Evolutionary conservation across 2,888 invertebrate genomes (phyloP), one percentile per base, ranked within the genome.

Genomic region (Phrixothrix hirtus): DNA sequence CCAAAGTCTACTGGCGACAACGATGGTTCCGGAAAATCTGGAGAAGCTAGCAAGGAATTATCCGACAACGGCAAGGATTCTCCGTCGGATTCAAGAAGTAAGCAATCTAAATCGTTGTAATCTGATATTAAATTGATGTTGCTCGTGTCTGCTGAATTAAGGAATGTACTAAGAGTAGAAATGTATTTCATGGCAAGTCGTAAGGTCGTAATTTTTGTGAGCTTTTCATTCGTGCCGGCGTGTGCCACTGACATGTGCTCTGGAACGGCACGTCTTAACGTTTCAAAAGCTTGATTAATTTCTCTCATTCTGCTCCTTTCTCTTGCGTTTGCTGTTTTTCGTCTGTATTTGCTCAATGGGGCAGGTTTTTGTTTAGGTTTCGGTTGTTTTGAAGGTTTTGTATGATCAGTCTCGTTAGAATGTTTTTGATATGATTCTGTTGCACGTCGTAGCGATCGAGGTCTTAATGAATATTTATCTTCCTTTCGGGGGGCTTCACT

Each of bases 151-250:
- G 62, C 35, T 1, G 51, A 46, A 37, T 39, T 69, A 53, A 89
- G 75, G 0, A 86, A 83, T 0, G 85, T 79, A n/a, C 84, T 85
- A 39, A 94, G 76, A 9, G 89, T 85, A 7, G 85, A 78, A 59
- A 94, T 94, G 71, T 94, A 94, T 68, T 88, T 86, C 88, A 94
- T 90, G 14, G 94, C 94, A 55, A 93, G 78, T 25, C 91, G 79
- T 35, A 94, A 76, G 0, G 93, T 93, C 2, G 93, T 92, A 63
- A 94, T 94, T 77, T 94, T 94, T 36, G 94, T 94, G 58, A 92
- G 78, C 73, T 91, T 91, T 71, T 91, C 90, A 71, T 86, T 85
- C 29, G 88, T 77, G 69, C 81, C 61, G 69, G 64, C 77, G 73
- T 71, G 65, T 48, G 56, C 63, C 36, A 58, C 55, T 12, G 65